Evolutionary conservation across 2,888 invertebrate genomes (phyloP).

Genomic region (Cheilosia grossa): DNA sequence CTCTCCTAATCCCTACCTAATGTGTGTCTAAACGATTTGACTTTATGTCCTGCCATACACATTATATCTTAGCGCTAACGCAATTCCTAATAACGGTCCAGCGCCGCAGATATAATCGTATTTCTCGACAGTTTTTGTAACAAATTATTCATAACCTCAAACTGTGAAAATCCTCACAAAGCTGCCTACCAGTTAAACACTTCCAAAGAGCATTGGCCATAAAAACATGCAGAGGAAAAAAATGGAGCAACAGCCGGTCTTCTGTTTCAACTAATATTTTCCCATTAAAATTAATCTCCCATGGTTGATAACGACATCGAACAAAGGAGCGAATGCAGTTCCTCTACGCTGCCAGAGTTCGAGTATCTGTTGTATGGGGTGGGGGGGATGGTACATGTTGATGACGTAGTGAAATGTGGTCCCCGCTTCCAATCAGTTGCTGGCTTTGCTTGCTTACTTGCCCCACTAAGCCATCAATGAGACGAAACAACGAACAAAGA

Average conservation of each 20-base stretch:
- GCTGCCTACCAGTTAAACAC: conserved; percentile 48
- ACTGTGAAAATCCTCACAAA: conserved; percentile 54
- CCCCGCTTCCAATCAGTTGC: conserved; percentile 9
- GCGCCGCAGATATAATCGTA: conserved; percentile 25
- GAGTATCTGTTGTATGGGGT: neutral
- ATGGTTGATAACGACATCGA: conserved; percentile 61
- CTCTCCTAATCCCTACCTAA: conserved; percentile 46
- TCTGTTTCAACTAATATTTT: conserved; percentile 61
- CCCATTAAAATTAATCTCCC: conserved; percentile 70
- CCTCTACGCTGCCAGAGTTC: neutral
- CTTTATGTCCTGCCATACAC: neutral
- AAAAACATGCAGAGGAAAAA: conserved; percentile 14
- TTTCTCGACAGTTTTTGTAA: neutral
- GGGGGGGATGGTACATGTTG: conserved; percentile 27
- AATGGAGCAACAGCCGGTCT: conserved; percentile 44
- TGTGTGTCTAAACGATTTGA: conserved; percentile 31
- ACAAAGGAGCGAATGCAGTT: conserved; percentile 63
- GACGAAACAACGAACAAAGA: conserved; percentile 64
- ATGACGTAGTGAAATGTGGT: conserved; percentile 44
- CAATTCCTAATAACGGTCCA: conserved; percentile 14
- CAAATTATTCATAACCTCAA: conserved; percentile 64
- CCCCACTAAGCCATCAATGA: conserved; percentile 71
- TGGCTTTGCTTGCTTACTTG: conserved; percentile 59
- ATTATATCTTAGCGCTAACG: neutral
- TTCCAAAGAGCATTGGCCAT: conserved; percentile 29